Evolutionary conservation across 2,888 invertebrate genomes (phyloP).

Genomic region (Apamea anceps): DNA sequence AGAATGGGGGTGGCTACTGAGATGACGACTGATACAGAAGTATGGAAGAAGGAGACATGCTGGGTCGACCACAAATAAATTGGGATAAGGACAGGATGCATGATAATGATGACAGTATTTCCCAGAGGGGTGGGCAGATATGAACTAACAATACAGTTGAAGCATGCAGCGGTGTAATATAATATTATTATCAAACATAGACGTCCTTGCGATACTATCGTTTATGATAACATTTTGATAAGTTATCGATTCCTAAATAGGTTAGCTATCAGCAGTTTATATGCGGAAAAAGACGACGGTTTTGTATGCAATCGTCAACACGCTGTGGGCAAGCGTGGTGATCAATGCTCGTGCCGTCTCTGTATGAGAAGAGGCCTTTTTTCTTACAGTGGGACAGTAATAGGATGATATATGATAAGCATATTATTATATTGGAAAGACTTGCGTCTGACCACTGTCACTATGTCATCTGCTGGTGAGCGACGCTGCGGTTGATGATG

Average conservation of each 20-base stretch:
- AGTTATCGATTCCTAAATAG: constrained; percentile 49
- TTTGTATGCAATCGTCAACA: background rate
- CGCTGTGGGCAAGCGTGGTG: no score
- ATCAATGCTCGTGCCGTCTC: no score
- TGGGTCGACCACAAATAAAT: background rate
- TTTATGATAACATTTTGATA: constrained; percentile 46
- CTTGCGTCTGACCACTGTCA: background rate
- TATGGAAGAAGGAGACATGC: background rate
- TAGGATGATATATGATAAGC: background rate
- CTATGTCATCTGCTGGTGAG: background rate
- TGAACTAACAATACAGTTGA: background rate
- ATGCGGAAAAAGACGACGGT: background rate
- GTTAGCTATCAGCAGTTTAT: constrained; percentile 15
- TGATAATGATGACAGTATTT: background rate
- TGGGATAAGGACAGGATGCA: background rate
- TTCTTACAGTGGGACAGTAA: no score
- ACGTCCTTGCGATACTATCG: constrained; percentile 53
- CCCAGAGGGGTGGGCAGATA: no score
- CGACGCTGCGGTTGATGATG: background rate
- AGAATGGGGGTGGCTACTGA: background rate
- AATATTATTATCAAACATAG: constrained; percentile 33
- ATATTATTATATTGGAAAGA: background rate
- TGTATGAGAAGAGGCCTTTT: background rate
- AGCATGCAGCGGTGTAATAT: constrained; percentile 3
- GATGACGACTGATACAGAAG: background rate